A percentile compares a stretch with the other conserved stretches of the same genome.
Conservation (phyloP, 2,797 vertebrate genomes). For the Pipistrellus pipistrellus region DNA sequence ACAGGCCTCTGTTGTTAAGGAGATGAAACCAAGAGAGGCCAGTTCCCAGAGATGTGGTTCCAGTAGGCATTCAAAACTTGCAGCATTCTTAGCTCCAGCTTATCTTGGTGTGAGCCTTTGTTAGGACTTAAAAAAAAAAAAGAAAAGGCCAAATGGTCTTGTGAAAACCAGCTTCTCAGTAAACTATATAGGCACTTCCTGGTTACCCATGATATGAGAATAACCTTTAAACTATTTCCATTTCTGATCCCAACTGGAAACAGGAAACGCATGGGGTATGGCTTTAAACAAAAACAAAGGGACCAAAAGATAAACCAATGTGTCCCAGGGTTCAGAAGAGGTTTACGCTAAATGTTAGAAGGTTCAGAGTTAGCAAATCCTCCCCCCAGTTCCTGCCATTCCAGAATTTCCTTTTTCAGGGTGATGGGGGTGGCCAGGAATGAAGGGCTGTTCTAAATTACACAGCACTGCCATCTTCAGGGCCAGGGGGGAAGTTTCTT, state of each 20-base stretch:
- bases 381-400: constrained; percentile 79
- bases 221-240: constrained; percentile 81
- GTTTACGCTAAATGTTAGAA: constrained; percentile 81
- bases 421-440: neutral
- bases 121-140: constrained; percentile 37
- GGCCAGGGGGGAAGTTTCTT: constrained; percentile 78
- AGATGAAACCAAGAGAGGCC: constrained; percentile 53
- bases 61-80: constrained; percentile 63
- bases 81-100: constrained; percentile 60
- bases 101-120: constrained; percentile 71
- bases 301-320: constrained; percentile 82
- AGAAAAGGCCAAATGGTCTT: neutral
- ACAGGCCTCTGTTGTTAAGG: constrained; percentile 36
- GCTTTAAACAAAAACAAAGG: constrained; percentile 83
- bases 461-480: constrained; percentile 90
- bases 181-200: constrained; percentile 74
- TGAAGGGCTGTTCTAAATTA: constrained; percentile 63
- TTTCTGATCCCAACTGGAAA: constrained; percentile 79
- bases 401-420: constrained; percentile 80
- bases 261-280: constrained; percentile 77
- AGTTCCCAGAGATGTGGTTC: constrained; percentile 45
- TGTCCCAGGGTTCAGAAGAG: constrained; percentile 79
- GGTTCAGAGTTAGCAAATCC: constrained; percentile 72
- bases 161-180: constrained; percentile 69
- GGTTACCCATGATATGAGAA: constrained; percentile 73